A percentile compares a stretch with the other conserved stretches of the same genome.
These are phyloP conservation scores for Drosophila bifasciata DNA, from an alignment of 1,140 invertebrate species.

Conservation along the genomic window DNA sequence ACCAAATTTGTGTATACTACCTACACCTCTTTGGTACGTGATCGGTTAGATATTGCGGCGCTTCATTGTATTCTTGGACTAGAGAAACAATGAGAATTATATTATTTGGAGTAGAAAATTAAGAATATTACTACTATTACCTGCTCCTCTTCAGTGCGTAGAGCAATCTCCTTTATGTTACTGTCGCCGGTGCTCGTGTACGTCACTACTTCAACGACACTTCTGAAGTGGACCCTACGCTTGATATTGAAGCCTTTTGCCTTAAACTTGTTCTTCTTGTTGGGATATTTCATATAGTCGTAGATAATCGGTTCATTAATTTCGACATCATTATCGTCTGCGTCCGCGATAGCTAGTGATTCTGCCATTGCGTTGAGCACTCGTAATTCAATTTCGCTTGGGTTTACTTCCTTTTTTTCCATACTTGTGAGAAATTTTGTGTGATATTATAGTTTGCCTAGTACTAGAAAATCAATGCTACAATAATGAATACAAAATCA, in stretches of 20 bases:
- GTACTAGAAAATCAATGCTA: not conserved
- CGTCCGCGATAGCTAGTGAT: not conserved
- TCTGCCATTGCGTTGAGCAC: not conserved
- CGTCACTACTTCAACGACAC: slow-evolving; percentile 56
- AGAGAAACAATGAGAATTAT: too few relatives aligned
- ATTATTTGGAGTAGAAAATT: too few relatives aligned
- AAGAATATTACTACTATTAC: slow-evolving; percentile 12
- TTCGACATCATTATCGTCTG: not conserved
- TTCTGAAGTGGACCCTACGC: slow-evolving; percentile 53
- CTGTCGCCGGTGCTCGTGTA: slow-evolving; percentile 58
- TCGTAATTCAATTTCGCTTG: too few relatives aligned
- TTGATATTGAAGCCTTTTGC: not conserved
- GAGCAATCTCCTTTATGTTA: slow-evolving; percentile 27
- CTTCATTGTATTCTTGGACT: slow-evolving; percentile 19
- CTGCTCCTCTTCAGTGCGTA: slow-evolving; percentile 66
- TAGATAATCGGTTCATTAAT: slow-evolving; percentile 32
- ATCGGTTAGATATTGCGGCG: slow-evolving; percentile 23
- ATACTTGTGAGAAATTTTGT: slow-evolving; percentile 21
- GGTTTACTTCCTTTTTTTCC: slow-evolving; percentile 3
- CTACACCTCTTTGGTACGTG: too few relatives aligned
- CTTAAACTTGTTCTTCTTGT: slow-evolving; percentile 32
- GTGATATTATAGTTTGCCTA: not conserved
- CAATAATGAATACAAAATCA: not conserved
- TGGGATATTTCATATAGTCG: slow-evolving; percentile 66
- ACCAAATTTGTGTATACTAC: too few relatives aligned